A percentile compares a stretch with the other conserved stretches of the same genome.
phyloP scores from a whole-genome alignment of 1,140 invertebrate genomes.

The Maconellicoccus hirsutus region DNA sequence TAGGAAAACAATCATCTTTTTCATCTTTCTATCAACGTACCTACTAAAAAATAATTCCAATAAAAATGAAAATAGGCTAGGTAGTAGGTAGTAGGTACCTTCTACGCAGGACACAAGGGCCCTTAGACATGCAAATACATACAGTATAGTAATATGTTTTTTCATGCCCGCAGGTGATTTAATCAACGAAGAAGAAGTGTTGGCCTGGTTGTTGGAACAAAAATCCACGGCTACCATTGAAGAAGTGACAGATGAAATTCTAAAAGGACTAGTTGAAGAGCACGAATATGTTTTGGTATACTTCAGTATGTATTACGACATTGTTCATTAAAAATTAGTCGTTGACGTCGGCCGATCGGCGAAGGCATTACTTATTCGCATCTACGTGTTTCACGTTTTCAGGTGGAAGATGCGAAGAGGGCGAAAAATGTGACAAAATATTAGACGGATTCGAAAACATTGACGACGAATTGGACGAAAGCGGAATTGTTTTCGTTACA shows the following conservation, averaged over 20 bases:
- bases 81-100: no score
- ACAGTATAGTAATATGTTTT: no score
- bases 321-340: no score
- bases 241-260: slow-evolving; percentile 86
- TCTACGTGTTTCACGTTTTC: slow-evolving; percentile 28
- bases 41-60: no score
- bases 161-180: slow-evolving; percentile 48
- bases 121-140: no score
- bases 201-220: slow-evolving; percentile 80
- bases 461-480: slow-evolving; percentile 85
- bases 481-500: slow-evolving; percentile 85
- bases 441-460: slow-evolving; percentile 80
- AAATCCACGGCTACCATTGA: slow-evolving; percentile 86
- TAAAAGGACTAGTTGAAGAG: slow-evolving; percentile 72
- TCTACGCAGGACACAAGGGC: no score
- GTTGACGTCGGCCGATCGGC: no score
- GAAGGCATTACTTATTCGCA: no score
- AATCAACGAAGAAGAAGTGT: slow-evolving; percentile 80
- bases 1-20: no score
- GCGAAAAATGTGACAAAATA: slow-evolving; percentile 70
- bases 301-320: slow-evolving; percentile 72
- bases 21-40: no score
- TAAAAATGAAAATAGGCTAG: no score
- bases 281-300: slow-evolving; percentile 90
- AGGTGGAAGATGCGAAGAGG: slow-evolving; percentile 76